Base-by-base conservation (phyloP, 2,888 invertebrate species). In the Agrotis segetum region DNA sequence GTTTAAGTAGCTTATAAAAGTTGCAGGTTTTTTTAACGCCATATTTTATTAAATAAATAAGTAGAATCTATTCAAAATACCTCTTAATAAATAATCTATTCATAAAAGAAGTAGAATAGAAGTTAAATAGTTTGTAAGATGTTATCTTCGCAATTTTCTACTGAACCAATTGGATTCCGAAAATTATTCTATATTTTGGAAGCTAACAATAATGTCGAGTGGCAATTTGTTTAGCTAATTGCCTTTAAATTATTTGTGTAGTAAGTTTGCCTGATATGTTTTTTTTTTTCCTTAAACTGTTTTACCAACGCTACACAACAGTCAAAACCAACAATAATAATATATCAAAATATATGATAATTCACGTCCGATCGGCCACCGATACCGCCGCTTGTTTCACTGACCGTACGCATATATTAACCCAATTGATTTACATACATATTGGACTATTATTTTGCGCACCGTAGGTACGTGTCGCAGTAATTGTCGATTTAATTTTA, bases 371-470 rank as follows among this genome's bases (percentile, higher is more conserved):
- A 78, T 79, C 68, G 63, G 67, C 58, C 74, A 64, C 71, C 56
- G 79, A 83, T 79, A 70, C 55, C 24, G 56, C 50, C 61, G 66
- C 69, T 63, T 71, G 67, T 72, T 67, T 65, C 66, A 78, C 72
- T 49, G 74, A 75, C 85, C 65, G 65, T 86, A 79, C 74, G 58
- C 64, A 80, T 79, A 79, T 72, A 81, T 81, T 77, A 83, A 86
- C 79, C 64, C 77, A 79, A 86, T 85, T 85, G 83, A 78, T 79
- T 78, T 72, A 77, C 76, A 79, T 81, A 83, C 61, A 79, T 81
- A 81, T 75, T 63, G 61, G 68, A 64, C 65, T 61, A 77, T 81
- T 76, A 84, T 84, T 76, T 77, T 76, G 83, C 81, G 44, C 55
- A 72, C 82, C 34, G 58, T 74, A n/a, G n/a, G n/a, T n/a, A 71